Percentiles rank a stretch among this genome's conserved stretches.
Conservation (phyloP, 2,888 invertebrate species). For the Coleophora deauratella region DNA sequence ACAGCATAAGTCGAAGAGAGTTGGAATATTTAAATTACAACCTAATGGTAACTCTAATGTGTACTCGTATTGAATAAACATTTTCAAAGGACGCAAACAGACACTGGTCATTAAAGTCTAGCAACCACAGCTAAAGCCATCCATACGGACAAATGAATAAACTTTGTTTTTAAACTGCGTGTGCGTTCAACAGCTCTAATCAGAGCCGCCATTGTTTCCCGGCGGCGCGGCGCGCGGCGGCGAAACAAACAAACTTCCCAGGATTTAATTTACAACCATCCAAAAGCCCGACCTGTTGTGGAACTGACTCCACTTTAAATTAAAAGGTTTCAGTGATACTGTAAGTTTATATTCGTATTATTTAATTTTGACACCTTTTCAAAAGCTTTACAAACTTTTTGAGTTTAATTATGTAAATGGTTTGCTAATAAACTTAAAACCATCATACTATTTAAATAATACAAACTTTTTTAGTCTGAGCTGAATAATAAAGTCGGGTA, state of each 20-base stretch:
- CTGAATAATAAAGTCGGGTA: constrained; percentile 24
- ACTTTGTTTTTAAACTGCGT: constrained; percentile 18
- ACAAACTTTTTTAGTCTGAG: too few species aligned
- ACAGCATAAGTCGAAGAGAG: too few species aligned
- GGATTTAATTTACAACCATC: constrained; percentile 47
- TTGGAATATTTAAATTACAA: too few species aligned
- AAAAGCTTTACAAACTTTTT: constrained; percentile 12
- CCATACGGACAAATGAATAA: constrained; percentile 26
- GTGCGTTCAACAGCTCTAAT: constrained; percentile 28
- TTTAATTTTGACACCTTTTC: constrained; percentile 19
- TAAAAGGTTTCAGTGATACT: constrained; percentile 19
- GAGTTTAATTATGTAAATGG: constrained; percentile 19
- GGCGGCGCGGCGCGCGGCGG: constrained; percentile 22
- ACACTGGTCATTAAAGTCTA: too few species aligned
- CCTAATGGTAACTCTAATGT: too few species aligned
- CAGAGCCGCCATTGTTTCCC: constrained; percentile 43
- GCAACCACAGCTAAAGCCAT: constrained; percentile 10
- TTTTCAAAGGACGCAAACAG: too few species aligned
- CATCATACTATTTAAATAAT: too few species aligned
- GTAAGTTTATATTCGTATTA: constrained; percentile 20
- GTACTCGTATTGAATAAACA: too few species aligned
- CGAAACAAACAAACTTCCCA: constrained; percentile 37
- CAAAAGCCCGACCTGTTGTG: constrained; percentile 23
- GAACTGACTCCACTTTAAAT: constrained; percentile 25
- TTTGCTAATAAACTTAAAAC: constrained; percentile 27